These are phyloP conservation scores for Pantherophis alleghaniensis DNA, from an alignment of 2,797 vertebrate genomes.

Conservation along the genomic window DNA sequence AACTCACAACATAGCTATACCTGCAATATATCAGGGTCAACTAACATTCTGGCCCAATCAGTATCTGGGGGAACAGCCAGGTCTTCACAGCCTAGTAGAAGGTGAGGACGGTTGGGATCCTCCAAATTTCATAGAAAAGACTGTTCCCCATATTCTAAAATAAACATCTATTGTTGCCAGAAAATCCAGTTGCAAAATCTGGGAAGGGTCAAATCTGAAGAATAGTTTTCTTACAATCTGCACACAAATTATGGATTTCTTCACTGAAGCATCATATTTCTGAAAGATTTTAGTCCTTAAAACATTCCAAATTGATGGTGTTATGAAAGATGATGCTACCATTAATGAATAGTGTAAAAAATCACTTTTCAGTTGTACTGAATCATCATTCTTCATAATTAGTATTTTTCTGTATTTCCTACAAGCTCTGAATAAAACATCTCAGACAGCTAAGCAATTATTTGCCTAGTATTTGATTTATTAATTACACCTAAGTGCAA, in stretches of 20 bases:
- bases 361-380: not conserved
- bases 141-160: not conserved
- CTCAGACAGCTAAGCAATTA: not conserved
- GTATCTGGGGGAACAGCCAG: not conserved
- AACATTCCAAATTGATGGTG: not conserved
- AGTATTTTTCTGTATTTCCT: not conserved
- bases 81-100: not conserved
- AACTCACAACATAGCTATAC: not conserved
- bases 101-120: not conserved
- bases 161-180: not conserved
- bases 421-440: not conserved
- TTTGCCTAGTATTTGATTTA: not conserved
- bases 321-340: not conserved
- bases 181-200: not conserved
- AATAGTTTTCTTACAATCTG: not conserved
- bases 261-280: not conserved
- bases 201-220: not conserved
- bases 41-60: not conserved
- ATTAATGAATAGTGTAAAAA: not conserved
- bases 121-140: not conserved
- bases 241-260: not conserved
- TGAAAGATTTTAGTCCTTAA: not conserved
- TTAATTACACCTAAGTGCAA: not conserved
- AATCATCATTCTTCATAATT: not conserved
- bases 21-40: not conserved